phyloP scores from a whole-genome alignment of 2,113 vertebrate species.

The Sinocyclocheilus grahami region DNA sequence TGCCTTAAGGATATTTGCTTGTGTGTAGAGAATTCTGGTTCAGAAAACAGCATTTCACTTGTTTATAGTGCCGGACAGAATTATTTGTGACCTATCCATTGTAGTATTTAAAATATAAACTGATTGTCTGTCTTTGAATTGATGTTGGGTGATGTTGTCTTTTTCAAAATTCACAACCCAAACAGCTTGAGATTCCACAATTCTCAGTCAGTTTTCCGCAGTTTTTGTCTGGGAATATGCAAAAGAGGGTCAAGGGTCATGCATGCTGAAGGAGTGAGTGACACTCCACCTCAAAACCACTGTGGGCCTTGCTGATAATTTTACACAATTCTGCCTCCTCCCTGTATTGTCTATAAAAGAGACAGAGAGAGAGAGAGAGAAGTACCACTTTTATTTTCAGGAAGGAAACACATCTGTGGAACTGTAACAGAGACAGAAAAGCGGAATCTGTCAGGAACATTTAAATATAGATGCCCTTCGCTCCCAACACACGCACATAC shows the following conservation, averaged over 20 bases:
- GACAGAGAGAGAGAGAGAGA: conserved; percentile 25
- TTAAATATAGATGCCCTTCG: conserved; percentile 51
- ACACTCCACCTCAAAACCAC: conserved; percentile 12
- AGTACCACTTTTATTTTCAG: conserved; percentile 63
- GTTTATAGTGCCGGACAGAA: background rate
- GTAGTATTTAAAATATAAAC: background rate
- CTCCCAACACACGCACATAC: conserved; percentile 41
- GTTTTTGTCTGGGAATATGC: background rate
- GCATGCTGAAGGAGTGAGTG: background rate
- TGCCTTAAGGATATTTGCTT: background rate
- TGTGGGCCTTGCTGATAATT: background rate
- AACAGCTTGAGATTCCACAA: background rate
- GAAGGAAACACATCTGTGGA: conserved; percentile 67
- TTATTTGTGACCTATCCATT: background rate
- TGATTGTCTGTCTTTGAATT: background rate
- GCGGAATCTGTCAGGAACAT: conserved; percentile 57
- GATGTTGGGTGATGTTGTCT: too few species aligned
- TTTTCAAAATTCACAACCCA: too few species aligned
- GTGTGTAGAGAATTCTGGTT: background rate
- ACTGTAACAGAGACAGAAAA: conserved; percentile 59
- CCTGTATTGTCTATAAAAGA: background rate
- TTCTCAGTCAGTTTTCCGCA: background rate
- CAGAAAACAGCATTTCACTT: background rate
- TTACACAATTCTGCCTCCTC: background rate
- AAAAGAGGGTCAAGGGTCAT: background rate